A percentile compares a stretch with the other conserved stretches of the same genome.
Evolutionary conservation across 2,797 vertebrate genomes (phyloP).

Genomic region (Cryptoprocta ferox): DNA sequence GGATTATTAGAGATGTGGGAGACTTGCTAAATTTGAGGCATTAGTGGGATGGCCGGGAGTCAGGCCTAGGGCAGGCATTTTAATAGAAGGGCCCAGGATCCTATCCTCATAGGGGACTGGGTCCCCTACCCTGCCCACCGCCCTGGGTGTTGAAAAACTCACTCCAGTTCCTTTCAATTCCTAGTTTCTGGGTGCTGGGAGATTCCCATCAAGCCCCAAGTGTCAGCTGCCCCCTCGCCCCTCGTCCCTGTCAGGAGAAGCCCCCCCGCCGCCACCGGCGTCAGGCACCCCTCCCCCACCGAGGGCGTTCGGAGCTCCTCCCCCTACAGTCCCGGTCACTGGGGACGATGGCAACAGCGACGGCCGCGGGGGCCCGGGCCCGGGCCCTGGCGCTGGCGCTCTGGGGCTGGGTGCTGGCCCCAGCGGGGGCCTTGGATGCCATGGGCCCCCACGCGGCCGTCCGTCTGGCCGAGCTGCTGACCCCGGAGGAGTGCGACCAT

Average conservation of each 20-base stretch:
- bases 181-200: not conserved
- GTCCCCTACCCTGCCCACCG: too few species aligned
- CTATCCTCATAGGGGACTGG: not conserved
- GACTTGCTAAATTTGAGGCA: not conserved
- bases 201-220: not conserved
- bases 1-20: not conserved
- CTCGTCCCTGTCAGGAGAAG: not conserved
- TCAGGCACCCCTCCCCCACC: not conserved
- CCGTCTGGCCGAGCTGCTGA: slow-evolving; percentile 90
- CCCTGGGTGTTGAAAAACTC: not conserved
- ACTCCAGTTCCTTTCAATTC: not conserved
- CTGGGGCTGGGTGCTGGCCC: not conserved
- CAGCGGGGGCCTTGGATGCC: slow-evolving; percentile 83
- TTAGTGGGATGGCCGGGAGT: not conserved
- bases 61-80: not conserved
- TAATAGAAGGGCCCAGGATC: not conserved
- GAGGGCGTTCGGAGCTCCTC: not conserved
- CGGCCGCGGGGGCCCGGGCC: not conserved
- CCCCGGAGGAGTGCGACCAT: slow-evolving; percentile 88
- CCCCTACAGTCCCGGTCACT: not conserved
- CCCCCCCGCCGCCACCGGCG: not conserved
- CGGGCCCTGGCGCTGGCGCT: not conserved
- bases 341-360: not conserved
- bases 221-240: not conserved
- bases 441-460: slow-evolving; percentile 89